Percentiles rank a stretch among this genome's conserved stretches.
Conservation (phyloP, 2,888 invertebrate species). For the Frankliniella intonsa region DNA sequence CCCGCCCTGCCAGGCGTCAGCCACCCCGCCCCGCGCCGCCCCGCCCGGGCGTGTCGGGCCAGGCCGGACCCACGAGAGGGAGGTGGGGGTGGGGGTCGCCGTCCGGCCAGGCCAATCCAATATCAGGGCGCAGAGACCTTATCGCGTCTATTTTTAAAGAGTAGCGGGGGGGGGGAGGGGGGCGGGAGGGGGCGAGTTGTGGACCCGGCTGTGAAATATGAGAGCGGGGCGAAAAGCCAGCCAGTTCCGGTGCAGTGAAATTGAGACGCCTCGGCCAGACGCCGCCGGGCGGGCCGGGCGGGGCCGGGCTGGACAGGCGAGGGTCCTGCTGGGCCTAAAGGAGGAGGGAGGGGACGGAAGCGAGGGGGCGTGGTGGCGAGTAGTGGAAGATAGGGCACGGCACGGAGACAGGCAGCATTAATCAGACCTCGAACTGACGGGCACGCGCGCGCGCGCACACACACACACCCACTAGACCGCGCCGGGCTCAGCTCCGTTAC, state of each 20-base stretch:
- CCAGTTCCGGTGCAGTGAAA: slow-evolving; percentile 16
- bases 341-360: not conserved
- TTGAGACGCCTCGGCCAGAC: slow-evolving; percentile 7
- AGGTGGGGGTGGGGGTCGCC: not conserved
- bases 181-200: not conserved
- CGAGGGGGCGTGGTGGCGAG: not conserved
- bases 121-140: not conserved
- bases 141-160: not conserved
- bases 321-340: no score
- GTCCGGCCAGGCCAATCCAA: not conserved
- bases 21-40: not conserved
- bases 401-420: not conserved
- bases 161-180: not conserved
- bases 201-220: not conserved
- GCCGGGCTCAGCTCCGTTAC: no score
- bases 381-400: not conserved
- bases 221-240: slow-evolving; percentile 11
- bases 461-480: no score
- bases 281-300: not conserved
- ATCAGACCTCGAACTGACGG: not conserved
- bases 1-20: not conserved
- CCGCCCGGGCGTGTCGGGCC: not conserved
- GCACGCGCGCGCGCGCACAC: no score
- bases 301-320: no score
- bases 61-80: no score